Conservation (phyloP, 1,140 invertebrate genomes). For the Ptiloglossa arizonensis region DNA sequence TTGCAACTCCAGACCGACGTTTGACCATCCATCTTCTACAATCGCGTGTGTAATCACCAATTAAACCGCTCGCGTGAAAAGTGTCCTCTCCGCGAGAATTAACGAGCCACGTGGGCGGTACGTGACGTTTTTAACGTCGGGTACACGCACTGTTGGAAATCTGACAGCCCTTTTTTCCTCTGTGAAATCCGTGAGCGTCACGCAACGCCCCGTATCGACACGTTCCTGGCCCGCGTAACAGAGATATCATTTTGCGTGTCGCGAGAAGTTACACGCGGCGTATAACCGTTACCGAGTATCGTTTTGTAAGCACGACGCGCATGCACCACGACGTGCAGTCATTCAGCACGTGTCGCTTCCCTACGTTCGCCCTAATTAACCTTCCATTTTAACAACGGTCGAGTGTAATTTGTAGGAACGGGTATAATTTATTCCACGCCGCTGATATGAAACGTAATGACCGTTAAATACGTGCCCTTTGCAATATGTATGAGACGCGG, state of each 20-base stretch:
- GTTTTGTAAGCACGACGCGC: not conserved
- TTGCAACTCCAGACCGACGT: no score
- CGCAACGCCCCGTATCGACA: not conserved
- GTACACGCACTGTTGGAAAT: not conserved
- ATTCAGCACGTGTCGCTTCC: conserved; percentile 4
- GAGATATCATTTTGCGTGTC: not conserved
- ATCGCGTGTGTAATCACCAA: not conserved
- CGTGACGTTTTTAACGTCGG: not conserved
- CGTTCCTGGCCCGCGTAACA: not conserved
- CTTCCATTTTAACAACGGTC: not conserved
- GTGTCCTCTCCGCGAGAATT: not conserved
- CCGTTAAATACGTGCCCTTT: not conserved
- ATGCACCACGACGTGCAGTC: not conserved
- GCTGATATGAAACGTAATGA: conserved; percentile 3
- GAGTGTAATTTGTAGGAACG: conserved; percentile 2
- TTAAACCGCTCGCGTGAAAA: not conserved
- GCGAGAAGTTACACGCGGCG: no score
- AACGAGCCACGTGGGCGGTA: not conserved
- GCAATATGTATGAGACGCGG: not conserved
- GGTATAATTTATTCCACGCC: conserved; percentile 24
- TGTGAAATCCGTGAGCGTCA: not conserved
- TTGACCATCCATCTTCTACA: no score
- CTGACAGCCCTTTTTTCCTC: not conserved
- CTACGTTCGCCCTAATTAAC: conserved; percentile 11
- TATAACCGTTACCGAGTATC: not conserved